Conservation (phyloP, 2,888 invertebrate genomes). For the Dolichopus griseipennis region DNA sequence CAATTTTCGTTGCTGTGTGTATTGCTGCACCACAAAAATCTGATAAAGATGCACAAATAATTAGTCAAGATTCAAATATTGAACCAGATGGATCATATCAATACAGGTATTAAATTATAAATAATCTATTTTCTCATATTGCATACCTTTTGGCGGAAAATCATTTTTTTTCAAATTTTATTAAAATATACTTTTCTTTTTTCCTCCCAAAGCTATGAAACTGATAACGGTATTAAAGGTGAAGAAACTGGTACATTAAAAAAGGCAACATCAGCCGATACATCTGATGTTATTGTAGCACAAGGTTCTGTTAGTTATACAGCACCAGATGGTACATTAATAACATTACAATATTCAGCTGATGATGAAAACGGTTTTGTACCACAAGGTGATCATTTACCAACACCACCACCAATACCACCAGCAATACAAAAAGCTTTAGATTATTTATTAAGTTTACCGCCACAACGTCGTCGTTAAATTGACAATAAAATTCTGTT, state of each 20-base stretch:
- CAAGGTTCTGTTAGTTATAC: conserved; percentile 61
- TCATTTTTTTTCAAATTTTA: neutral
- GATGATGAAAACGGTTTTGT: conserved; percentile 61
- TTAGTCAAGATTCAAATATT: conserved; percentile 62
- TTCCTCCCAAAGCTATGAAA: conserved; percentile 57
- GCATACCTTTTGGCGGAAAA: neutral
- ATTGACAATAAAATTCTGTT: neutral
- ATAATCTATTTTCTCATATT: conserved; percentile 5
- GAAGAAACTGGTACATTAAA: conserved; percentile 69
- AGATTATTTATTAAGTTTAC: conserved; percentile 59
- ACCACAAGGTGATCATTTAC: conserved; percentile 57
- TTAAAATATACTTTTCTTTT: conserved; percentile 5
- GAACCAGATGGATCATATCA: conserved; percentile 64
- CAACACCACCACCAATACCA: conserved; percentile 68
- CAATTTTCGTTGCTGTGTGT: conserved; percentile 39
- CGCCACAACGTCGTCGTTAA: conserved; percentile 38
- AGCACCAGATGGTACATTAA: conserved; percentile 61
- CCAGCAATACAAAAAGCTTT: conserved; percentile 66
- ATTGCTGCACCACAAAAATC: conserved; percentile 50
- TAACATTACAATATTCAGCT: conserved; percentile 59
- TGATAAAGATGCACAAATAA: conserved; percentile 52
- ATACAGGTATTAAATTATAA: conserved; percentile 50
- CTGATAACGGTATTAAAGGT: conserved; percentile 72
- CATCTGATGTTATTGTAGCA: conserved; percentile 57
- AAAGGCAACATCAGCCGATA: conserved; percentile 59